phyloP scores from a whole-genome alignment of 2,113 vertebrate species.

The Orcinus orca region DNA sequence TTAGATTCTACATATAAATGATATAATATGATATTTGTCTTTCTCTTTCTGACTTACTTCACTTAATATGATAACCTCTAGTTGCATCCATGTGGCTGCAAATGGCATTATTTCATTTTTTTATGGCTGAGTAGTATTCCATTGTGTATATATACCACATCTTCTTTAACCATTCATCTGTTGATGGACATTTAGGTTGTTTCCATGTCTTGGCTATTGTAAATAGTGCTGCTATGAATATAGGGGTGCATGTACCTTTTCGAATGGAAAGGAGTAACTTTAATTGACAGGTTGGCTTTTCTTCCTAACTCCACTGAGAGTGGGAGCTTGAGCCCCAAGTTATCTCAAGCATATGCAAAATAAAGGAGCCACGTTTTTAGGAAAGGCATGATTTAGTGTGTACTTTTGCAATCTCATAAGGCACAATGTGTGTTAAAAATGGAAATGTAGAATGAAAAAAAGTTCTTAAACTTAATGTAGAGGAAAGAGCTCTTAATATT shows the following conservation, averaged over 20 bases:
- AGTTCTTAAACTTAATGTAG: not conserved
- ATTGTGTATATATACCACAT: not conserved
- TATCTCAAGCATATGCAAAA: not conserved
- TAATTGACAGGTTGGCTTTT: not conserved
- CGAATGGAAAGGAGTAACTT: accelerated
- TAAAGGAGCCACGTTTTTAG: not conserved
- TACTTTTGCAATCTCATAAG: not conserved
- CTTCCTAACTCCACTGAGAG: not conserved
- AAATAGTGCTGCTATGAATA: not conserved
- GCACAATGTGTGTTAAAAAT: not conserved
- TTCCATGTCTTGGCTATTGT: not conserved
- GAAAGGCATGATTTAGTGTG: not conserved
- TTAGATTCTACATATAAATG: not conserved
- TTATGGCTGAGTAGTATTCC: not conserved
- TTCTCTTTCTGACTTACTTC: not conserved
- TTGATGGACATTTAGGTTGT: not conserved
- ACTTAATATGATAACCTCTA: not conserved
- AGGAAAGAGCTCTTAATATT: not conserved
- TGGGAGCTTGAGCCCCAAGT: not conserved
- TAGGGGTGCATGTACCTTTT: not conserved
- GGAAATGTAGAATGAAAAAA: not conserved
- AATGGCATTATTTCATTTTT: not conserved
- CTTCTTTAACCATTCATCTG: not conserved
- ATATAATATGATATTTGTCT: not conserved
- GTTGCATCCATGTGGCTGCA: not conserved